A percentile compares a stretch with the other conserved stretches of the same genome.
These are phyloP conservation scores for Penelope pileata DNA, from an alignment of 2,113 vertebrate genomes.

Conservation along the genomic window DNA sequence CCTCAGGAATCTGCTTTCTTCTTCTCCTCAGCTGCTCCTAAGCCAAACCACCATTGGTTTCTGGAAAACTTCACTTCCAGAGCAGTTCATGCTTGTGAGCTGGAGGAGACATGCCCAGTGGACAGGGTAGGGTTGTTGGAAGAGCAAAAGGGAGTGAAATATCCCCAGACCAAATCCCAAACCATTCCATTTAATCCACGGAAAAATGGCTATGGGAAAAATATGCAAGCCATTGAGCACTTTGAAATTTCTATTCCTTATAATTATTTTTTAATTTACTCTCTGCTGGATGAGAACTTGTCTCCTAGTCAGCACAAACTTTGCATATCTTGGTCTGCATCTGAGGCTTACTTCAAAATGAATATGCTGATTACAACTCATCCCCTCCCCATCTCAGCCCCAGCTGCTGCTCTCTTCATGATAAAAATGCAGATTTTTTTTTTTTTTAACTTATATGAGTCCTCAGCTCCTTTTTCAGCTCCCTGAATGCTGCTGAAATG, in stretches of 20 bases:
- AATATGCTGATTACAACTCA: neutral
- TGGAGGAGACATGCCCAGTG: neutral
- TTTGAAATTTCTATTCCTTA: neutral
- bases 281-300: neutral
- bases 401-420: constrained; percentile 33
- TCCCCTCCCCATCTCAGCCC: neutral
- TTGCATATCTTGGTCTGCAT: constrained; percentile 39
- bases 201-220: neutral
- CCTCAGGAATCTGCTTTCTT: neutral
- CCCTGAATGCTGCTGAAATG: neutral
- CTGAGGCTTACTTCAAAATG: constrained; percentile 38
- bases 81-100: neutral
- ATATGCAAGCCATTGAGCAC: neutral
- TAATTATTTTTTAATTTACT: constrained; percentile 29
- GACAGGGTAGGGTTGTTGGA: neutral
- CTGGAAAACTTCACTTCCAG: neutral
- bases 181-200: neutral
- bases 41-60: neutral
- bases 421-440: neutral
- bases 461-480: constrained; percentile 9
- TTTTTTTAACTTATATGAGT: neutral
- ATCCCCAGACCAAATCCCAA: neutral
- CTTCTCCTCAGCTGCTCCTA: neutral
- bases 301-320: constrained; percentile 49
- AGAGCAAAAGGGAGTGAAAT: neutral